These are phyloP conservation scores for Pollachius pollachius DNA, from an alignment of 2,113 vertebrate genomes.

Conservation along the genomic window DNA sequence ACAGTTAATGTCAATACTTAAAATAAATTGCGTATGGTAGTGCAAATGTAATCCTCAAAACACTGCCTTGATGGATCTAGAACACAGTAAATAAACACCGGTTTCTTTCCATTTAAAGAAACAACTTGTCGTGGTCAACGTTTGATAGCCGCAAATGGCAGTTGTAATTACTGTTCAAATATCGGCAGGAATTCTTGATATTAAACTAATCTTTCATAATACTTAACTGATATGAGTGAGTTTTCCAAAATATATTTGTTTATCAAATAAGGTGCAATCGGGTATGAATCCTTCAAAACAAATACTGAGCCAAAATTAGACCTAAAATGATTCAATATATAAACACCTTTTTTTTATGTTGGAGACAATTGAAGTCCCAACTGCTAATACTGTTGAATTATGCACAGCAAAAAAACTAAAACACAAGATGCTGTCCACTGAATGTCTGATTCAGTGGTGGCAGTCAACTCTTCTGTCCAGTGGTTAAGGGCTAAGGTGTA, in stretches of 20 bases:
- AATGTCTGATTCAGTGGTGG: conserved; percentile 15
- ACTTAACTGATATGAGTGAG: too few species aligned
- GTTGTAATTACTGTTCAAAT: conserved; percentile 32
- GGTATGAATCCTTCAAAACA: not conserved
- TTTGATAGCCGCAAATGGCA: not conserved
- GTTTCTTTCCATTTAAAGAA: not conserved
- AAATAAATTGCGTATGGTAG: not conserved
- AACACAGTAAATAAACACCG: not conserved
- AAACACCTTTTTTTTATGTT: not conserved
- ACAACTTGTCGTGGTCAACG: not conserved
- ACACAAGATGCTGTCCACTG: conserved; percentile 1
- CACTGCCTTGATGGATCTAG: not conserved
- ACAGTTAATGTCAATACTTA: not conserved
- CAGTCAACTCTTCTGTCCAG: conserved; percentile 7
- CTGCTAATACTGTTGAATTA: not conserved
- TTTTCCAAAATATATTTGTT: too few species aligned
- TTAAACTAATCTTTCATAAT: too few species aligned
- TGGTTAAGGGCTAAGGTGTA: conserved; percentile 40
- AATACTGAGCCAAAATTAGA: not conserved
- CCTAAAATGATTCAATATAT: not conserved
- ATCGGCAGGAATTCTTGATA: not conserved
- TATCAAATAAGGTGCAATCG: not conserved
- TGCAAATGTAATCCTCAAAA: conserved; percentile 17
- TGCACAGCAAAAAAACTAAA: not conserved
- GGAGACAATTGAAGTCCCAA: not conserved